Evolutionary conservation across 2,797 vertebrate genomes (phyloP).

Genomic region (Erethizon dorsatum): DNA sequence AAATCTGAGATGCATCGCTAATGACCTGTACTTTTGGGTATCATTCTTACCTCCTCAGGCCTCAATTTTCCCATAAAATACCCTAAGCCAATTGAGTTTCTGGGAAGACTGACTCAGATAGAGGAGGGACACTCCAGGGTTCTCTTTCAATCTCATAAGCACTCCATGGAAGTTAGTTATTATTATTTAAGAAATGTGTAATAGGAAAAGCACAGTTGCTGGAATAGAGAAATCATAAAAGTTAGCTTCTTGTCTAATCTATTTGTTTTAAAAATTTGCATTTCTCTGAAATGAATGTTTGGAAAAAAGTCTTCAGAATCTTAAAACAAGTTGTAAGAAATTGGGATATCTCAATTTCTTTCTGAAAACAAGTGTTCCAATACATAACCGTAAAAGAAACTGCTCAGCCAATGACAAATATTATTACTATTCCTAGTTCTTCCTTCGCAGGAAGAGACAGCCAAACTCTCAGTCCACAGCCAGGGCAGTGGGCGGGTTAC

Average conservation of each 20-base stretch:
- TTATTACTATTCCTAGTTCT: not conserved
- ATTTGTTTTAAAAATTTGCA: not conserved
- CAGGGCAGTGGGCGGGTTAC: not conserved
- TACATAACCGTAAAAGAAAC: not conserved
- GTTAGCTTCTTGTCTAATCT: not conserved
- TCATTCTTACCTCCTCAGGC: not conserved
- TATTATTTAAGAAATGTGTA: not conserved
- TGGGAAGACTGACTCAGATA: not conserved
- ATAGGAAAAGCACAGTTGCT: not conserved
- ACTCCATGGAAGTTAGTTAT: not conserved
- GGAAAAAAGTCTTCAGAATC: constrained; percentile 16
- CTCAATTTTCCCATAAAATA: not conserved
- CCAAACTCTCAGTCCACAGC: not conserved
- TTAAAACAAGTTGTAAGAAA: constrained; percentile 29
- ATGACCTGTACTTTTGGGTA: not conserved
- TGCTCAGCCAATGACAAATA: not conserved
- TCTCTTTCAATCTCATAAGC: not conserved
- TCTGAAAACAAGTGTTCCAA: not conserved
- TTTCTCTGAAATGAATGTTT: constrained; percentile 33
- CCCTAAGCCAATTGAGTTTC: not conserved
- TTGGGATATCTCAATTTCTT: not conserved
- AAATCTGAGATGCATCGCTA: too few species aligned
- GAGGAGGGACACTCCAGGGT: not conserved
- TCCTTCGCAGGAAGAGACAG: not conserved
- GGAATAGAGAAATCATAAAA: not conserved